Evolutionary conservation across 2,113 vertebrate species (phyloP).

Genomic region (Polypterus bichir): DNA sequence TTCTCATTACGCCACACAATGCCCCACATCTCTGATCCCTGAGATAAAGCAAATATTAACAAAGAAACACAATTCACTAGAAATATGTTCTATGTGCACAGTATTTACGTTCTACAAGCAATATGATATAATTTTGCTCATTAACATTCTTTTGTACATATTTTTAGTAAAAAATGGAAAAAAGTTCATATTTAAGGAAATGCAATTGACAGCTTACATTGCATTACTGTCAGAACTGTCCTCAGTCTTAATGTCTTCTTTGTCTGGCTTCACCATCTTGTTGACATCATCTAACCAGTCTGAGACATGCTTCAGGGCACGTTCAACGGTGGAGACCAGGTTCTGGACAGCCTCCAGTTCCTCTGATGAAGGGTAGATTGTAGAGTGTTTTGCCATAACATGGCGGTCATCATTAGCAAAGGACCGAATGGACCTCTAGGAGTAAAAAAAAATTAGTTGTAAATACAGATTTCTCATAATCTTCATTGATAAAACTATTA

Average conservation of each 20-base stretch:
- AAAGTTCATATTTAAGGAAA: slow-evolving; percentile 8
- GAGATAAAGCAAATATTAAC: slow-evolving; percentile 9
- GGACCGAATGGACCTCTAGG: slow-evolving; percentile 92
- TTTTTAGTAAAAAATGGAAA: not conserved
- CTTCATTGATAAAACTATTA: too few species aligned
- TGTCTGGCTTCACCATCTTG: slow-evolving; percentile 35
- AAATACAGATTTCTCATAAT: too few species aligned
- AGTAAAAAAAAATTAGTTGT: not conserved
- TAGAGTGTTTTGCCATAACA: slow-evolving; percentile 96
- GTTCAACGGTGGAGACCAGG: slow-evolving; percentile 91
- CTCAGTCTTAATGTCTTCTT: slow-evolving; percentile 52
- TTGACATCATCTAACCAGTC: slow-evolving; percentile 84
- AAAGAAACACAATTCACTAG: not conserved
- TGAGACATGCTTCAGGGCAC: slow-evolving; percentile 92
- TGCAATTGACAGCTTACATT: slow-evolving; percentile 54
- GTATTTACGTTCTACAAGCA: too few species aligned
- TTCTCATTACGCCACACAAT: slow-evolving; percentile 91
- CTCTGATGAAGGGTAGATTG: slow-evolving; percentile 91
- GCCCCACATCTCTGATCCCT: slow-evolving; percentile 76
- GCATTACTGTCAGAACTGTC: slow-evolving; percentile 52
- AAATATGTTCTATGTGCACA: too few species aligned
- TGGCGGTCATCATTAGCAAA: slow-evolving; percentile 97
- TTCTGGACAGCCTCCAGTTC: slow-evolving; percentile 93
- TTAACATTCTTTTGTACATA: too few species aligned
- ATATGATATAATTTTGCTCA: too few species aligned